These are phyloP conservation scores for Aphis gossypii DNA, from an alignment of 1,140 invertebrate species.

Conservation along the genomic window DNA sequence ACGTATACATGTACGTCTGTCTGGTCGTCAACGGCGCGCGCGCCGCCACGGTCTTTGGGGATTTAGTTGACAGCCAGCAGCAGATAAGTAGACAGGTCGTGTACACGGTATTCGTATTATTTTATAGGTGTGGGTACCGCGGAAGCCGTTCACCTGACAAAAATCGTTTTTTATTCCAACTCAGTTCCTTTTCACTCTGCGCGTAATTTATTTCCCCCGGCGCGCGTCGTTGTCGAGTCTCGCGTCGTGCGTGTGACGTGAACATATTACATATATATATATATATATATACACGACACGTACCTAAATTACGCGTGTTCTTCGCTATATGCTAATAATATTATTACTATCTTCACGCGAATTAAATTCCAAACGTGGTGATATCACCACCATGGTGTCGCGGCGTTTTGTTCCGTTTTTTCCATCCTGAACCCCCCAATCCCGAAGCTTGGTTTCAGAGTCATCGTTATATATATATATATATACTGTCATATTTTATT, in stretches of 20 bases:
- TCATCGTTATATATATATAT: neutral
- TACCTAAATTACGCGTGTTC: neutral
- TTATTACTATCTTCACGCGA: neutral
- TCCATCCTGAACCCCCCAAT: neutral
- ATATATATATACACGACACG: neutral
- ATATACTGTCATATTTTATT: neutral
- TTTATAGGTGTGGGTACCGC: neutral
- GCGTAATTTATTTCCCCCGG: conserved; percentile 28
- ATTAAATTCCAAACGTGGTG: neutral
- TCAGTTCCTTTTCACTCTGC: neutral
- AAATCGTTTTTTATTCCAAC: conserved; percentile 1
- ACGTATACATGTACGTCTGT: neutral
- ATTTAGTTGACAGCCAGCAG: conserved; percentile 32
- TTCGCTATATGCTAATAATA: neutral
- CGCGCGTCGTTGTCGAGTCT: neutral
- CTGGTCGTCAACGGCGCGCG: conserved; percentile 5
- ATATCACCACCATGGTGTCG: neutral
- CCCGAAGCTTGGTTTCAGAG: neutral
- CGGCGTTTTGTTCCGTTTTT: neutral
- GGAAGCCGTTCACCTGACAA: conserved; percentile 33
- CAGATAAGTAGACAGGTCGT: conserved; percentile 37
- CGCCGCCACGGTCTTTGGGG: neutral
- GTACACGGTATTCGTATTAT: neutral
- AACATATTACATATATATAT: neutral
- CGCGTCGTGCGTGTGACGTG: neutral